A percentile compares a stretch with the other conserved stretches of the same genome.
Conservation (phyloP, 53 echinoderm and acorn worm species). For the Crossaster papposus region DNA sequence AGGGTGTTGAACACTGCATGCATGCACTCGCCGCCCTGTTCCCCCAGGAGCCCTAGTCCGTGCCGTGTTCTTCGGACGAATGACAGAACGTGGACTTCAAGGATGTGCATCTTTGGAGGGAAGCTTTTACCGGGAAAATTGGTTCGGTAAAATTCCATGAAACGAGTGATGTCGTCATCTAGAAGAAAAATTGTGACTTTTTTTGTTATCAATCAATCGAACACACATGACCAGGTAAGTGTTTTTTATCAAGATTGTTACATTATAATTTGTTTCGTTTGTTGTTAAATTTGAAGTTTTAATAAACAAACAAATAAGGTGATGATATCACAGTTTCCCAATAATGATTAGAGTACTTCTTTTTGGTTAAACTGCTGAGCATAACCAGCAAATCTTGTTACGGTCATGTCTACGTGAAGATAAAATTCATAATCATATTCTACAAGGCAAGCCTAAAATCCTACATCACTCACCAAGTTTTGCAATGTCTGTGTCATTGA, state of each 20-base stretch:
- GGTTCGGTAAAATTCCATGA: background rate
- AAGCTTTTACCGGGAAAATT: background rate
- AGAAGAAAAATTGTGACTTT: no score
- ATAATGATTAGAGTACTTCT: no score
- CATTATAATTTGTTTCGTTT: background rate
- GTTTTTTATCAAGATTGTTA: background rate
- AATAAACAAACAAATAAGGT: background rate
- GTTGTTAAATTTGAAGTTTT: no score
- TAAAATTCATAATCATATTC: no score
- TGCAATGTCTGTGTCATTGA: background rate
- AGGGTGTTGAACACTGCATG: slow-evolving; percentile 44
- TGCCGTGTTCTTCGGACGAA: slow-evolving; percentile 16
- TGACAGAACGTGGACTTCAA: slow-evolving; percentile 23
- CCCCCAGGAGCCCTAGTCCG: slow-evolving; percentile 33
- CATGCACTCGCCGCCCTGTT: slow-evolving; percentile 47
- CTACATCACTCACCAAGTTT: slow-evolving; percentile 10
- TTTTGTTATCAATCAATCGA: background rate
- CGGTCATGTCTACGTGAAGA: no score
- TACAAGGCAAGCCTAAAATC: no score
- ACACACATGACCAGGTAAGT: background rate
- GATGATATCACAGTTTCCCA: background rate
- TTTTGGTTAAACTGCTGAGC: no score
- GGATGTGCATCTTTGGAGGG: slow-evolving; percentile 47
- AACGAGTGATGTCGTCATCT: slow-evolving; percentile 11
- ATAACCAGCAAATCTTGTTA: no score